A percentile compares a stretch with the other conserved stretches of the same genome.
These are phyloP conservation scores for Himalopsyche anomala DNA, from an alignment of 2,888 invertebrate species.

Conservation along the genomic window DNA sequence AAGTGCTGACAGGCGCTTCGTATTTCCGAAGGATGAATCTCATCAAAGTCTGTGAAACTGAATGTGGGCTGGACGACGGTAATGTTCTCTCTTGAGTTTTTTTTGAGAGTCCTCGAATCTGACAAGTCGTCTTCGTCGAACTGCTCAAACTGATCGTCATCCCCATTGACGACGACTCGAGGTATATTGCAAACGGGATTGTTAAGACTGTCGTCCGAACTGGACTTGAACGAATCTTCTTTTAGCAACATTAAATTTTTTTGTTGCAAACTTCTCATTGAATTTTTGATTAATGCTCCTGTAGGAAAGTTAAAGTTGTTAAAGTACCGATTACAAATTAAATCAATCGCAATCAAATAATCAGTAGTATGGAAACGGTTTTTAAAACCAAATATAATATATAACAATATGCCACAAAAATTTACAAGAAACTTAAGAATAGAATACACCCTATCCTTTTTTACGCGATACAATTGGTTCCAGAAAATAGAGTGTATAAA, in stretches of 20 bases:
- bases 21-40: slow-evolving; percentile 50
- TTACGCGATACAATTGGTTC: too few relatives aligned
- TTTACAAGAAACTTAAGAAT: too few relatives aligned
- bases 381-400: too few relatives aligned
- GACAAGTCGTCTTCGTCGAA: slow-evolving; percentile 8
- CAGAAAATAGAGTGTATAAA: too few relatives aligned
- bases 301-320: slow-evolving; percentile 23
- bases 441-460: too few relatives aligned
- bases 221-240: slow-evolving; percentile 67
- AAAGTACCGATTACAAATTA: not conserved
- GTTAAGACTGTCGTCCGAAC: slow-evolving; percentile 67
- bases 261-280: slow-evolving; percentile 24
- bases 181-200: slow-evolving; percentile 66
- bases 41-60: slow-evolving; percentile 56
- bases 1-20: slow-evolving; percentile 51
- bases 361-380: too few relatives aligned
- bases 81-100: slow-evolving; percentile 22
- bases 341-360: too few relatives aligned
- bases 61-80: slow-evolving; percentile 49
- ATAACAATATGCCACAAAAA: too few relatives aligned
- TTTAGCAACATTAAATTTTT: slow-evolving; percentile 31
- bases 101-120: not conserved
- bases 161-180: slow-evolving; percentile 13
- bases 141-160: slow-evolving; percentile 1
- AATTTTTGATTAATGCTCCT: slow-evolving; percentile 54